Base-by-base conservation (phyloP, 2,888 invertebrate species). In the Eumerus sabulonum region DNA sequence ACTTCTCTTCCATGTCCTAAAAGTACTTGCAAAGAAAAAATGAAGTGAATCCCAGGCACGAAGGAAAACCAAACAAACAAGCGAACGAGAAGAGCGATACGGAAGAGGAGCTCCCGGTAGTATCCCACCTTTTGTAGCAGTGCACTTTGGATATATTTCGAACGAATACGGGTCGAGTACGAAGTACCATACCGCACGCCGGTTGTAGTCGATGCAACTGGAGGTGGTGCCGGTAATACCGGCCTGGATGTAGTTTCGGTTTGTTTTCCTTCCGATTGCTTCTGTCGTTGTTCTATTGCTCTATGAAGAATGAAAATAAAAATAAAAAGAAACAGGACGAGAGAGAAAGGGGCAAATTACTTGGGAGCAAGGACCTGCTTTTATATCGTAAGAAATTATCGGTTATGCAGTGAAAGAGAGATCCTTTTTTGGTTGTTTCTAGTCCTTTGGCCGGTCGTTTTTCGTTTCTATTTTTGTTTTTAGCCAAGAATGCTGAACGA, bases 251-350 rank as follows among this genome's bases (percentile, higher is more conserved):
- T 63, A 50, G 40, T 64, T 53, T 63, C 38, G 76, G 57, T 63
- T 76, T 68, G 57, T 76, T 64, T 76, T 76, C 19, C 36, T 76
- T 76, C 47, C 62, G 62, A 68, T 74, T 67, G 62, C 60, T 51
- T 62, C 16, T 17, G n/a, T 62, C 18, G 18, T n/a, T 48, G 36
- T 18, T 16, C n/a, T 17, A 36, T 7, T 17, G 19, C 35, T 63
- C 27, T 13, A 27, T 36, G 36, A 36, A 11, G 36, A 36, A 36
- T 11, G 36, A 36, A 36, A 36, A 36, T n/a, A n/a, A n/a, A 36
- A 36, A 36, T 9, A 36, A 36, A 36, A 9, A 36, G 7, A 11
- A 36, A 36, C 36, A 11, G 11, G 11, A 36, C 36, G 38, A 5
- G 17, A 4, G 36, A 17, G 47, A 64, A 40, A 53, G 38, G 44